A percentile compares a stretch with the other conserved stretches of the same genome.
Evolutionary conservation across 2,113 vertebrate species (phyloP).

Genomic region (Isichthys henryi): DNA sequence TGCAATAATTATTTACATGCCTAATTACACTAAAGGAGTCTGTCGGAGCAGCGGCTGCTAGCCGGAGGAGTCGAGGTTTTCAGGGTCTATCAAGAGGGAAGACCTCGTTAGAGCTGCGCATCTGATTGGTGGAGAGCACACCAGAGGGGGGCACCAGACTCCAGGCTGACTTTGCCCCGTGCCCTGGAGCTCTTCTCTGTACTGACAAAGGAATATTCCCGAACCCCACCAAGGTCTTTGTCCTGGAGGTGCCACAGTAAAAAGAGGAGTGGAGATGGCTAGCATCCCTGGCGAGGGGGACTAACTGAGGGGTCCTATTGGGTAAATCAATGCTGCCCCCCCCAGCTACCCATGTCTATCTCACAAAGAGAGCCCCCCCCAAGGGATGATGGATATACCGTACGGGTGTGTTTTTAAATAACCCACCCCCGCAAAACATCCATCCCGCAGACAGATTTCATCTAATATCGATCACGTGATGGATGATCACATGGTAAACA

Average conservation of each 20-base stretch:
- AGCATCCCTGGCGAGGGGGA: background rate
- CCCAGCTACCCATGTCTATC: background rate
- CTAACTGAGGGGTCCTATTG: background rate
- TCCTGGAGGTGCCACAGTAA: background rate
- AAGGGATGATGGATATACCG: conserved; percentile 44
- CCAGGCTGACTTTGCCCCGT: background rate
- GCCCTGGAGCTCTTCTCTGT: conserved; percentile 11
- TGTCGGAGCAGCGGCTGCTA: conserved; percentile 48
- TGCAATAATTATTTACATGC: conserved; percentile 76
- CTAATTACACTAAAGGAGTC: conserved; percentile 66
- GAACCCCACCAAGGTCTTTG: background rate
- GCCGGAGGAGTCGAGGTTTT: conserved; percentile 52
- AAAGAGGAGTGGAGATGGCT: background rate
- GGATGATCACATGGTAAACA: conserved; percentile 27
- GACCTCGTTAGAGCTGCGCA: conserved; percentile 31
- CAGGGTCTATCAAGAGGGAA: conserved; percentile 49
- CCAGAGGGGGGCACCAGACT: conserved; percentile 12
- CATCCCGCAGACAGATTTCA: conserved; percentile 3
- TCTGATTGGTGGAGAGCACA: conserved; percentile 51
- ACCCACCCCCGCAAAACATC: background rate
- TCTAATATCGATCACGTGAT: conserved; percentile 4
- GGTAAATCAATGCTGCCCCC: background rate
- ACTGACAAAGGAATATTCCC: conserved; percentile 11
- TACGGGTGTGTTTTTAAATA: background rate
- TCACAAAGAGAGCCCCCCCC: conserved; percentile 55